Base-by-base conservation (phyloP, 1,140 invertebrate genomes). In the Camponotus pennsylvanicus region DNA sequence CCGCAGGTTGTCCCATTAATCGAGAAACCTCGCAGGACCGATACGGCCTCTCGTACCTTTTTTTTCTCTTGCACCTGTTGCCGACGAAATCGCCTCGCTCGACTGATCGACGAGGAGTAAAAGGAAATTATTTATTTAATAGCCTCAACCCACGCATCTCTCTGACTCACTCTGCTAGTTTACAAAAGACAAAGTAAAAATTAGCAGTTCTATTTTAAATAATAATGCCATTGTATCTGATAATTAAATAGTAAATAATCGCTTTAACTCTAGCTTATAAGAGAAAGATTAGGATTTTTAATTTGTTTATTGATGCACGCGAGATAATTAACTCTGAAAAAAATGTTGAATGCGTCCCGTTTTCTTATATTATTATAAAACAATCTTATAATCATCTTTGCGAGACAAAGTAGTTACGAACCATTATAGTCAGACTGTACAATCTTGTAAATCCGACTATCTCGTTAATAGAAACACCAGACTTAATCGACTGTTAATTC, bases 101-200 rank as follows among this genome's bases (percentile, higher is more conserved):
- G 63, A 32, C 21, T 88, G 86, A 89, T 89, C 70, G 87, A 88
- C 67, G 73, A 71, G 37, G 32, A 80, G 27, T 27, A 76, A 64
- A 80, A 71, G 69, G 34, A 42, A 8, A 86, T 80, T 89, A 88
- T 89, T 88, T 89, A 89, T 89, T 88, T 88, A 89, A 88, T 76
- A 69, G 52, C 69, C 15, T 37, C 55, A 71, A 82, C 37, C 49
- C 15, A 42, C 40, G 21, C 15, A 59, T 55, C 27, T 27, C 27
- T 27, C 5, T 42, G 57, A 83, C 63, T 83, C 40, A 61, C 21
- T 61, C 18, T 42, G 4, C 27, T 63, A 55, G 11, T 73, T 71
- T 70, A n/a, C 45, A 70, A 82, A 21, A 13, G 37, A 21, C 49
- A 52, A 52, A 52, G 15, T 52, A 52, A 52, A 13, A 52, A 52